Conservation (phyloP, 2,113 vertebrate genomes). For the Panthera tigris region DNA sequence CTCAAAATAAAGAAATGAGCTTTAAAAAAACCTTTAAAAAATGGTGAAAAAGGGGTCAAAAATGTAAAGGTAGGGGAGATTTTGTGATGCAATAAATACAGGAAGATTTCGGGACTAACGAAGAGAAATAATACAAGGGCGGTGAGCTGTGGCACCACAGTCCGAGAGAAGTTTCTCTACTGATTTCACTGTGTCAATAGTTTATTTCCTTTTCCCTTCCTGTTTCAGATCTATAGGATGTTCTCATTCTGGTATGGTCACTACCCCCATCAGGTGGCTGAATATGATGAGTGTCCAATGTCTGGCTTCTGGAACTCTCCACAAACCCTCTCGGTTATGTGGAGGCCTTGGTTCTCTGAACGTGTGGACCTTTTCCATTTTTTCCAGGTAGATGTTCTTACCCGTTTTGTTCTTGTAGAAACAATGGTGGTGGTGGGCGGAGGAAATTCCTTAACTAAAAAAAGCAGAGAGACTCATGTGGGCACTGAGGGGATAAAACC, state of each 20-base stretch:
- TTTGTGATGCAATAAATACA: not conserved
- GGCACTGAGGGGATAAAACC: not conserved
- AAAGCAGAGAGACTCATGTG: not conserved
- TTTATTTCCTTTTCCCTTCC: not conserved
- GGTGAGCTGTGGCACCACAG: not conserved
- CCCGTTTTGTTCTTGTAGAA: not conserved
- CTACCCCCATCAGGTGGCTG: conserved; percentile 55
- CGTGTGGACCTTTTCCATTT: not conserved
- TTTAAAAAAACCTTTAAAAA: too few species aligned
- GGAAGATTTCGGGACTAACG: not conserved
- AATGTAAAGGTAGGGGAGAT: not conserved
- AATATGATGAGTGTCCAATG: conserved; percentile 49
- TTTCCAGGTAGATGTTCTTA: conserved; percentile 30
- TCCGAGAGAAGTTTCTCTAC: not conserved
- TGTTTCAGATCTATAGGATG: conserved; percentile 49
- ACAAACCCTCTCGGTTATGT: not conserved
- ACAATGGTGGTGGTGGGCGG: not conserved
- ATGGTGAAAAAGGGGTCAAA: too few species aligned
- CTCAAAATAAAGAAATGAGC: too few species aligned
- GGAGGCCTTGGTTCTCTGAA: not conserved
- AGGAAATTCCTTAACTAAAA: not conserved
- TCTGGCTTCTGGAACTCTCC: not conserved
- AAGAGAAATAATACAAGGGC: not conserved
- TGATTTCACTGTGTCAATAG: not conserved
- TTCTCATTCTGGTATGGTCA: conserved; percentile 34